Percentiles rank a stretch among this genome's conserved stretches.
Evolutionary conservation across 1,140 invertebrate genomes (phyloP).

Genomic region (Zophobas morio): DNA sequence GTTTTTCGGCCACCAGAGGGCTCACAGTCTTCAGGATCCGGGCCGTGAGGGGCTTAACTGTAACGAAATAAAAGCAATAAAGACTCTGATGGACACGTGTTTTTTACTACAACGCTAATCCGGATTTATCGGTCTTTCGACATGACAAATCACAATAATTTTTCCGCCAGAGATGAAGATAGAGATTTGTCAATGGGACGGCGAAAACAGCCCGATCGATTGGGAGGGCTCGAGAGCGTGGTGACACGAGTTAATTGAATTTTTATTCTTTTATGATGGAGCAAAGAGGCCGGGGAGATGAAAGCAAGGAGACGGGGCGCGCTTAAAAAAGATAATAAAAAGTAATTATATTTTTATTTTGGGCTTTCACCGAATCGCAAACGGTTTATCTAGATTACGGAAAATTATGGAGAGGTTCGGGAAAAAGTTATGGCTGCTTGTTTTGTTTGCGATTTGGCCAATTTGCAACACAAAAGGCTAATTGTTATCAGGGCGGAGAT

Average conservation of each 20-base stretch:
- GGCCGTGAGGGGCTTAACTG: slow-evolving; percentile 87
- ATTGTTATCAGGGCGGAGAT: no score
- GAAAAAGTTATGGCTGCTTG: neutral
- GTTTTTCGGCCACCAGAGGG: slow-evolving; percentile 80
- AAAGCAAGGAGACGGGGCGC: neutral
- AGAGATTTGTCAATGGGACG: neutral
- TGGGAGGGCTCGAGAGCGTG: neutral
- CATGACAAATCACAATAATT: slow-evolving; percentile 41
- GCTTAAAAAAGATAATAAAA: slow-evolving; percentile 1
- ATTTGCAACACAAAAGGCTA: no score
- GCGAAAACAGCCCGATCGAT: slow-evolving; percentile 6
- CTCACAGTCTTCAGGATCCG: slow-evolving; percentile 77
- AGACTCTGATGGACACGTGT: neutral
- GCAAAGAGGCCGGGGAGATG: neutral
- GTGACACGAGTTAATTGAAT: slow-evolving; percentile 28
- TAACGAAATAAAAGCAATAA: slow-evolving; percentile 51
- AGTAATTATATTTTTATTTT: slow-evolving; percentile 7
- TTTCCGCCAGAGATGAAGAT: neutral
- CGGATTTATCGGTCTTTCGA: slow-evolving; percentile 27
- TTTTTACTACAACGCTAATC: slow-evolving; percentile 28
- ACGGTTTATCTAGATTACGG: neutral
- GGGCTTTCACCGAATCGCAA: neutral
- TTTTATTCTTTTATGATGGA: slow-evolving; percentile 27
- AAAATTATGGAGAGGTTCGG: neutral
- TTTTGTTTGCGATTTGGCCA: neutral